Conservation (phyloP, 2,113 vertebrate genomes). For the Drymodes brunneopygia region DNA sequence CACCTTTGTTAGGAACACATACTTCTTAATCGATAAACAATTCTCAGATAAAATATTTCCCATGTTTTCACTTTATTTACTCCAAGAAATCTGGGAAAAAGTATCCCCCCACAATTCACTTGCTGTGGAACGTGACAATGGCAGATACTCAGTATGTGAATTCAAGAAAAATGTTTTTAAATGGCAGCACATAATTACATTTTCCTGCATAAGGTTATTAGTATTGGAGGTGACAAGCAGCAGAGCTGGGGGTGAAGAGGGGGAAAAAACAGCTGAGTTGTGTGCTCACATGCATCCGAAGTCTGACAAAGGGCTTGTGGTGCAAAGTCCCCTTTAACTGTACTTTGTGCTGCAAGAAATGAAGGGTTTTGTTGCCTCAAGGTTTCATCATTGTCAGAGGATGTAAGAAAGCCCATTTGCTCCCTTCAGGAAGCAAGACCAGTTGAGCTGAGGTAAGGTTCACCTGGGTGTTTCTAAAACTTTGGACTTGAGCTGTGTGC, state of each 20-base stretch:
- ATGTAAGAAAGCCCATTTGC: not conserved
- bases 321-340: not conserved
- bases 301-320: not conserved
- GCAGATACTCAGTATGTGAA: not conserved
- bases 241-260: not conserved
- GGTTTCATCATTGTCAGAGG: not conserved
- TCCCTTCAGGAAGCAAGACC: not conserved
- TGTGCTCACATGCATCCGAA: not conserved
- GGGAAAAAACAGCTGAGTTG: not conserved
- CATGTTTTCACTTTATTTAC: rapidly evolving
- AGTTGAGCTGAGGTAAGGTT: not conserved
- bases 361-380: not conserved
- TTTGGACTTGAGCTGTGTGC: rapidly evolving
- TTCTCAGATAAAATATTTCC: not conserved
- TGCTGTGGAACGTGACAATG: rapidly evolving
- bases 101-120: rapidly evolving
- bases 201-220: not conserved
- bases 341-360: not conserved
- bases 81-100: rapidly evolving
- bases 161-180: not conserved
- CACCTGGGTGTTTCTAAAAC: not conserved
- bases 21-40: no score
- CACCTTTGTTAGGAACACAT: not conserved
- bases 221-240: not conserved
- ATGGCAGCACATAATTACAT: not conserved